A percentile compares a stretch with the other conserved stretches of the same genome.
These are phyloP conservation scores for Agriopis leucophaearia DNA, from an alignment of 2,888 invertebrate species.

Conservation along the genomic window DNA sequence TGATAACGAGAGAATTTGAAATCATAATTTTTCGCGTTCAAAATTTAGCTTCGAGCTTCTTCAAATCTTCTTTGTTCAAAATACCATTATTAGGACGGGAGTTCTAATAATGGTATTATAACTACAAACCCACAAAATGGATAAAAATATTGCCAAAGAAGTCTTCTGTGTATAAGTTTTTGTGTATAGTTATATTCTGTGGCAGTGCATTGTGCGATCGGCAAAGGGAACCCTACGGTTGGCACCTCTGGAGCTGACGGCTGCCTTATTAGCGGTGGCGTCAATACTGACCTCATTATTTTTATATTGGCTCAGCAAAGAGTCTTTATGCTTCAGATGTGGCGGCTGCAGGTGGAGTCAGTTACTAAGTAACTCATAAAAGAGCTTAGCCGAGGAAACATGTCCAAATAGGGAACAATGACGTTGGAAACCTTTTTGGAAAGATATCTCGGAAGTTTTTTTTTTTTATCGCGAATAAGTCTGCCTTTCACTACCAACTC, in stretches of 20 bases:
- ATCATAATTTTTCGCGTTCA: neutral
- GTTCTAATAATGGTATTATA: neutral
- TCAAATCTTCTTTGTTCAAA: neutral
- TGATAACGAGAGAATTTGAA: neutral
- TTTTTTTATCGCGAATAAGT: too few species aligned
- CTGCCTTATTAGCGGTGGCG: slow-evolving; percentile 3
- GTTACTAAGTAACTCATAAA: neutral
- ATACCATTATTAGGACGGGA: too few species aligned
- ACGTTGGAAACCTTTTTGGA: neutral
- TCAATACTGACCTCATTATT: slow-evolving; percentile 5
- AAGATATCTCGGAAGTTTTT: too few species aligned
- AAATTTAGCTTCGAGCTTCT: neutral
- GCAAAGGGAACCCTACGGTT: slow-evolving; percentile 11
- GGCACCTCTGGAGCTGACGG: slow-evolving; percentile 14
- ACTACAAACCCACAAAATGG: neutral
- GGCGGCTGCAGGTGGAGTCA: neutral
- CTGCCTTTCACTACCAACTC: too few species aligned
- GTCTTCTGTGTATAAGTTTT: neutral
- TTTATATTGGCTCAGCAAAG: neutral
- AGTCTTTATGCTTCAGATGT: neutral
- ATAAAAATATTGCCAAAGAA: neutral
- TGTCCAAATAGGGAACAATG: neutral
- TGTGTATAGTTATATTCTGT: neutral
- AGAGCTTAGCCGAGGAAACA: neutral
- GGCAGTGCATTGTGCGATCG: slow-evolving; percentile 1